Base-by-base conservation (phyloP, 2,888 invertebrate species). In the Blera fallax region DNA sequence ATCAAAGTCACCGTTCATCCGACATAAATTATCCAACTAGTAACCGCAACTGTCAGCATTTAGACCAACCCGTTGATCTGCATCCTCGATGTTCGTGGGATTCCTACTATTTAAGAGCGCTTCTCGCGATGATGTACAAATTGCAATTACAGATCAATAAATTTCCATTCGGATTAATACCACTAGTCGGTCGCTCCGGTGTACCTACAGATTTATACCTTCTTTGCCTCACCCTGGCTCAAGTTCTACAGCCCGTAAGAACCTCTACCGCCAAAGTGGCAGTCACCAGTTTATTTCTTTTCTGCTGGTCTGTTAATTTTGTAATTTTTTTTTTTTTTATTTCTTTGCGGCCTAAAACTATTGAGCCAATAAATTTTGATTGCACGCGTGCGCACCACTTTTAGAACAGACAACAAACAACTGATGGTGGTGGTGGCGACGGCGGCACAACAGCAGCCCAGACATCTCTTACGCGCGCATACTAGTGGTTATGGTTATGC, bases 61-160 rank as follows among this genome's bases (percentile, higher is more conserved):
- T 21, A 58, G 11, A 50, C 24, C 65, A 45, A 65, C 32, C 18
- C 48, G 16, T 69, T 14, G 52, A 40, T 21, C 3, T 14, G 52
- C 18, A 34, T 45, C 24, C 24, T 50, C 24, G 50, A 48, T 43
- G 45, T 58, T 7, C 40, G 56, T 65, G 40, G 79, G 56, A 73
- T 65, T n/a, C 40, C 7, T 56, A 24, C 24, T 14, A n/a, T 21
- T 50, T 24, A 58, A 52, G 21, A 50, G 58, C 29, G 21, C 14
- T 58, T 16, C 58, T 58, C 24, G 60, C 58, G 72, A 78, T 77
- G 78, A 82, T 78, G 82, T 82, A 77, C 70, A 82, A 82, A 72
- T 82, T 78, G 72, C 77, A 77, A 78, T 78, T 82, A 82, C 77
- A 82, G 78, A 82, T 72, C 72, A 72, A 82, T 82, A 82, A 82